phyloP scores from a whole-genome alignment of 1,140 invertebrate genomes.

The Drosophila biarmipes region DNA sequence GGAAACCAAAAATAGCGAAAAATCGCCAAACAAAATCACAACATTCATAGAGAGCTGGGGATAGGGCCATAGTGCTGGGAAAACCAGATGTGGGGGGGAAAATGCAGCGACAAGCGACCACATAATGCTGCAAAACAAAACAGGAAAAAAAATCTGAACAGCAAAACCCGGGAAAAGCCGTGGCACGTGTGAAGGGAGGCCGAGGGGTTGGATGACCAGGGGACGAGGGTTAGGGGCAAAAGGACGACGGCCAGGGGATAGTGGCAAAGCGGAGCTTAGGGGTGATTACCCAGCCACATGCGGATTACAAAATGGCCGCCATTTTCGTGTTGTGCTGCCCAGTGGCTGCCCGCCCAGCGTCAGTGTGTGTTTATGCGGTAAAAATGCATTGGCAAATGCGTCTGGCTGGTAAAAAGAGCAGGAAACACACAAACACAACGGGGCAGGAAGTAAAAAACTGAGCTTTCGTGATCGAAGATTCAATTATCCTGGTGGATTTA shows the following conservation, averaged over 20 bases:
- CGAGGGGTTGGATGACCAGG: constrained; percentile 4
- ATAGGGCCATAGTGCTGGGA: constrained; percentile 5
- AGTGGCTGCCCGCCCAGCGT: background rate
- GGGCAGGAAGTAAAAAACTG: background rate
- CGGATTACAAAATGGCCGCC: constrained; percentile 82
- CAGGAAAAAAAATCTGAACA: constrained; percentile 28
- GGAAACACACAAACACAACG: constrained; percentile 11
- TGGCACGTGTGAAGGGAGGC: constrained; percentile 39
- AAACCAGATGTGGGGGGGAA: constrained; percentile 15
- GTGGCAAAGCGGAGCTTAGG: constrained; percentile 54
- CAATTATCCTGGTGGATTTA: background rate
- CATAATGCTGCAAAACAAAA: constrained; percentile 75
- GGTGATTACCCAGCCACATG: constrained; percentile 80
- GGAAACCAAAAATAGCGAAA: constrained; percentile 36
- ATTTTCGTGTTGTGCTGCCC: constrained; percentile 63
- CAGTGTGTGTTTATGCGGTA: constrained; percentile 56
- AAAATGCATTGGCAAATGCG: constrained; percentile 65
- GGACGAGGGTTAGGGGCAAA: background rate
- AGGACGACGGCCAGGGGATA: constrained; percentile 9
- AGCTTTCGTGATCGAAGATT: background rate
- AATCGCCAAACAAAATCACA: constrained; percentile 70
- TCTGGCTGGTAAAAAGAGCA: constrained; percentile 10
- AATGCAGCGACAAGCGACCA: constrained; percentile 56
- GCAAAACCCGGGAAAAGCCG: constrained; percentile 70
- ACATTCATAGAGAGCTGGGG: constrained; percentile 28